Percentiles rank a stretch among this genome's conserved stretches.
Evolutionary conservation across 2,797 vertebrate species (phyloP).

Genomic region (Oreochromis grahami): DNA sequence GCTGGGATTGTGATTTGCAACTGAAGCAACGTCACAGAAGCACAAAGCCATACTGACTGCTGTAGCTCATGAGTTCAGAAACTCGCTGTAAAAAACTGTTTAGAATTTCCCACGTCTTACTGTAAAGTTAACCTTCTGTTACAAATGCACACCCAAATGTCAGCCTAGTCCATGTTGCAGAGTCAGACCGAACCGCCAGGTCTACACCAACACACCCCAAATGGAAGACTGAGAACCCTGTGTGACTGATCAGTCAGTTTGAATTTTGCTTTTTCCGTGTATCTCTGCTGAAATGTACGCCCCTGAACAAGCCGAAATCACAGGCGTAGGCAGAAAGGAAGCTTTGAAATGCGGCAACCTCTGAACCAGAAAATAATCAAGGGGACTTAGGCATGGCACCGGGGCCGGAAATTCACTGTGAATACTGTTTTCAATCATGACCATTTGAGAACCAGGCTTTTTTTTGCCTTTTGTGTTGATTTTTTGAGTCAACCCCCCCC

Average conservation of each 20-base stretch:
- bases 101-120: conserved; percentile 20
- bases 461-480: conserved; percentile 59
- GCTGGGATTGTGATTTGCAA: conserved; percentile 32
- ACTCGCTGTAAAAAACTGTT: not conserved
- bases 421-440: conserved; percentile 73
- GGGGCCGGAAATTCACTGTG: conserved; percentile 70
- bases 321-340: conserved; percentile 51
- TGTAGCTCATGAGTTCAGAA: not conserved
- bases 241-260: conserved; percentile 68
- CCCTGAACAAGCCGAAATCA: conserved; percentile 59
- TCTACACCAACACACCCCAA: conserved; percentile 30
- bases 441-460: conserved; percentile 59
- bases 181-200: not conserved
- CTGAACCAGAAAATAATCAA: conserved; percentile 77
- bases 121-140: conserved; percentile 35
- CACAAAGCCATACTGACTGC: conserved; percentile 35
- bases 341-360: conserved; percentile 70
- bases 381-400: conserved; percentile 70
- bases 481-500: not conserved
- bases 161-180: conserved; percentile 19
- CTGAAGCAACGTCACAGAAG: conserved; percentile 27
- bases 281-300: conserved; percentile 56
- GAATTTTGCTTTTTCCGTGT: conserved; percentile 54
- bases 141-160: conserved; percentile 42
- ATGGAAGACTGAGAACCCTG: conserved; percentile 43